These are phyloP conservation scores for Drosophila bocki DNA, from an alignment of 1,140 invertebrate species.

Conservation along the genomic window DNA sequence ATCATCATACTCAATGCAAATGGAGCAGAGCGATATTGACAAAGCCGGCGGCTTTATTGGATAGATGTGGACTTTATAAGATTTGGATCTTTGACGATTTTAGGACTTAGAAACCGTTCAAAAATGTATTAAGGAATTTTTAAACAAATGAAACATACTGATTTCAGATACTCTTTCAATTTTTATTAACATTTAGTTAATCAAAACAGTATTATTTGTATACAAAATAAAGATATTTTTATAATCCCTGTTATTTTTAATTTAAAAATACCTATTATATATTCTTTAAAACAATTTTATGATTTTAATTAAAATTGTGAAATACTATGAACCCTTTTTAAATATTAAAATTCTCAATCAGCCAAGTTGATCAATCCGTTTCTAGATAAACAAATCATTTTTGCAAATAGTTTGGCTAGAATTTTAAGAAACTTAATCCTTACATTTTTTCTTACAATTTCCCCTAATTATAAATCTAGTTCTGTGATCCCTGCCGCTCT, in stretches of 20 bases:
- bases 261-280: not conserved
- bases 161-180: not conserved
- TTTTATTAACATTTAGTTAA: not conserved
- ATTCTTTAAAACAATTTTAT: too few species aligned
- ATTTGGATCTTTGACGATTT: not conserved
- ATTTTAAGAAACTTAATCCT: too few species aligned
- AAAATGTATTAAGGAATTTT: not conserved
- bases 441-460: too few species aligned
- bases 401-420: not conserved
- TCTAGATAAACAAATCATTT: too few species aligned
- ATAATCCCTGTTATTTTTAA: not conserved
- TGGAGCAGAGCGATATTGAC: not conserved
- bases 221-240: not conserved
- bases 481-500: slow-evolving; percentile 11
- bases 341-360: too few species aligned
- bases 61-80: not conserved
- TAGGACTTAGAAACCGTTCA: not conserved
- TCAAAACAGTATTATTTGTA: not conserved
- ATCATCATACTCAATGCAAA: not conserved
- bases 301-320: too few species aligned
- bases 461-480: not conserved
- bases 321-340: too few species aligned
- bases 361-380: too few species aligned
- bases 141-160: too few species aligned
- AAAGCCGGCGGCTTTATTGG: not conserved